Evolutionary conservation across 2,888 invertebrate genomes (phyloP).

Genomic region (Tenthredo amoena): DNA sequence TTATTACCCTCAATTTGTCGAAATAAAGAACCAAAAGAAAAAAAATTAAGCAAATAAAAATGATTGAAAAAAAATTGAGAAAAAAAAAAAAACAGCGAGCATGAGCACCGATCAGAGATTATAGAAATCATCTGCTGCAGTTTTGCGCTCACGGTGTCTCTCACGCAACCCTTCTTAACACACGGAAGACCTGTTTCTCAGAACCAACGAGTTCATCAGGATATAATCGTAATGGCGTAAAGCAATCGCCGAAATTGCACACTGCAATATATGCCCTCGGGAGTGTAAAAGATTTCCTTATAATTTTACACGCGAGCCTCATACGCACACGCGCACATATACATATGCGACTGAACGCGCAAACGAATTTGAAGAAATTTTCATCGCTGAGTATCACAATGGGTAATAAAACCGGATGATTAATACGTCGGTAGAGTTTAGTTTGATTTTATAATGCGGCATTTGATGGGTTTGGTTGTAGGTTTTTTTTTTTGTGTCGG

Average conservation of each 20-base stretch:
- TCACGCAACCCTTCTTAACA: background rate
- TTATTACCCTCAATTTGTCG: background rate
- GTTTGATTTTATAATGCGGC: background rate
- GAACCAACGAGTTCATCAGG: slow-evolving; percentile 6
- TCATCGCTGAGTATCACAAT: background rate
- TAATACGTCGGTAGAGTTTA: background rate
- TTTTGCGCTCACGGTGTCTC: background rate
- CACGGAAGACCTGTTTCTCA: slow-evolving; percentile 1
- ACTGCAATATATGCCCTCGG: background rate
- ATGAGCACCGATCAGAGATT: background rate
- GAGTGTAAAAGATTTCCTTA: background rate
- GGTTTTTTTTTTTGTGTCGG: background rate
- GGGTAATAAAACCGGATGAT: background rate
- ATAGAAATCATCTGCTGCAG: background rate
- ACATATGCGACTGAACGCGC: background rate
- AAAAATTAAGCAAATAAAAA: background rate
- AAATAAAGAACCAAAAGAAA: background rate
- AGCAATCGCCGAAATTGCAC: slow-evolving; percentile 17
- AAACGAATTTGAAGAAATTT: background rate
- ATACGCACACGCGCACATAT: background rate
- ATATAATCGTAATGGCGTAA: slow-evolving; percentile 3
- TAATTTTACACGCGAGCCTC: background rate
- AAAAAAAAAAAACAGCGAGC: background rate
- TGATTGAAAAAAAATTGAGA: background rate
- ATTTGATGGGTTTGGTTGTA: background rate